Base-by-base conservation (phyloP, 2,888 invertebrate genomes). In the Melanargia galathea region DNA sequence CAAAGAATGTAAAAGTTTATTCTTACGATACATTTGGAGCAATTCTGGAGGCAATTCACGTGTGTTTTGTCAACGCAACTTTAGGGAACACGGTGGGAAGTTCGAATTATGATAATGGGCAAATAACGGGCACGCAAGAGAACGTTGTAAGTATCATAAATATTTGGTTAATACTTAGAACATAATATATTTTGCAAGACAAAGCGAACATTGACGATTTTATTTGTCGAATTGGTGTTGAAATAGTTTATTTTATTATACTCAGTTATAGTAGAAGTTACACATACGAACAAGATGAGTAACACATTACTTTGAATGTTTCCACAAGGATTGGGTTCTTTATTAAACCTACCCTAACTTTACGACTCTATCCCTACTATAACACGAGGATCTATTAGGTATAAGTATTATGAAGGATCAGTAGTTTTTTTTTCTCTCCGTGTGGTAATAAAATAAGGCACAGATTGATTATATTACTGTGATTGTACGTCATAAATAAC, bases 71-170 rank as follows among this genome's bases (percentile, higher is more conserved):
- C 52, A 48, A 46, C 33, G n/a, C 46, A 58, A 49, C 20, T 49
- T 22, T 33, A 35, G 55, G 33, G 35, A 55, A 58, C 24, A n/a
- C 13, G 48, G n/a, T 26, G 26, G 43, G 26, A 40, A 51, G 35
- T 40, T 22, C n/a, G 24, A 52, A 61, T 57, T 60, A 64, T 64
- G 57, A 52, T 46, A 52, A 61, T 57, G 38, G 24, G 13, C 16
- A 26, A 11, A 49, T 22, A 60, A 30, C 43, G n/a, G 6, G 35
- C 13, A n/a, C 33, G n/a, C 26, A 43, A 18, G 18, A 30, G 22
- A 43, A 56, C 33, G 6, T 46, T 11, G 40, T 40, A 1, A 24
- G 22, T 13, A 46, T 24, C 22, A 20, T 20, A 18, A 60, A 45
- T 22, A 40, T 49, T 43, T 16, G 26, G 16, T 35, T 22, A 38